phyloP scores from a whole-genome alignment of 2,888 invertebrate genomes.

The Halictus ligatus region DNA sequence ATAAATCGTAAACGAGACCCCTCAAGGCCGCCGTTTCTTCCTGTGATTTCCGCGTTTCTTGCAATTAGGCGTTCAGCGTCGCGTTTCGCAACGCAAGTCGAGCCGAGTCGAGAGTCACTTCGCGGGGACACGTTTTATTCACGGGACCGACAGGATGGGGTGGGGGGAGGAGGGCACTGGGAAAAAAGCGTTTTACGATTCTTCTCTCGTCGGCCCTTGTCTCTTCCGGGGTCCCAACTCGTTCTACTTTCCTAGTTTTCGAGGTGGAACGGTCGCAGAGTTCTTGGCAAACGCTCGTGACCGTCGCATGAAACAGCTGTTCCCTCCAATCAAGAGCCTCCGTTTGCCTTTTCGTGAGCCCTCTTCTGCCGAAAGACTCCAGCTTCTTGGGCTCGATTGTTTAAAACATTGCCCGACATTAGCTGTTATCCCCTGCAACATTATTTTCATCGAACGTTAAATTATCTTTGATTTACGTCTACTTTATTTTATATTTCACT shows the following conservation, averaged over 20 bases:
- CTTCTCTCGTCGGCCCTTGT: constrained; percentile 53
- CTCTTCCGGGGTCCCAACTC: constrained; percentile 55
- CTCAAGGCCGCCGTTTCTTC: constrained; percentile 25
- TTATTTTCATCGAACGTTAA: neutral
- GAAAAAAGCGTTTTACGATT: constrained; percentile 66
- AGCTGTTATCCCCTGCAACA: neutral
- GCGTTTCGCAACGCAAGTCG: constrained; percentile 35
- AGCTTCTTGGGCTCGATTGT: neutral
- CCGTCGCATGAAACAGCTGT: constrained; percentile 59
- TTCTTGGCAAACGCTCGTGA: constrained; percentile 62
- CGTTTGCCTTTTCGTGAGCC: constrained; percentile 1
- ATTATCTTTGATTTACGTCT: too few relatives aligned
- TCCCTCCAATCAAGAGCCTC: constrained; percentile 24
- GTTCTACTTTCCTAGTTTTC: constrained; percentile 65
- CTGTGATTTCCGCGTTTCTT: constrained; percentile 47
- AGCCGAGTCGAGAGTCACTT: constrained; percentile 44
- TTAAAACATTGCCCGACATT: neutral
- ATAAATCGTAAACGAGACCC: constrained; percentile 44
- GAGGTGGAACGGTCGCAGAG: constrained; percentile 58
- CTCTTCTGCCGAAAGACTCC: neutral
- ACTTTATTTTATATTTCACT: too few relatives aligned
- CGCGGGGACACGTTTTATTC: constrained; percentile 51
- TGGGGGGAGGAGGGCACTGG: constrained; percentile 14
- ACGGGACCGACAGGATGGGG: constrained; percentile 5
- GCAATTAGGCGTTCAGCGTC: constrained; percentile 42